Conservation (phyloP, 2,888 invertebrate species). For the Apodemia zela region DNA sequence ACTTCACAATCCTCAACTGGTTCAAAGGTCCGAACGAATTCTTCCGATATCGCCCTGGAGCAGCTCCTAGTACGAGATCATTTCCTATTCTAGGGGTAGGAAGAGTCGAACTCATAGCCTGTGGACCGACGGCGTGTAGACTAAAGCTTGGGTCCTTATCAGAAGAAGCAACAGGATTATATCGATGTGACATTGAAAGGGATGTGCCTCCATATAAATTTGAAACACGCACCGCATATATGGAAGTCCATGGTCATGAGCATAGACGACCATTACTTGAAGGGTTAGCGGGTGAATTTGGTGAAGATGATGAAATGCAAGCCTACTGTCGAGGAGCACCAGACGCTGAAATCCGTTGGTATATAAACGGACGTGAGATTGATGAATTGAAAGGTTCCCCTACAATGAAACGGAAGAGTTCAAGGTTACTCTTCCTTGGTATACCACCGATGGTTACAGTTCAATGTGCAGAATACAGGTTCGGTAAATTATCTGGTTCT, state of each 20-base stretch:
- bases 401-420: slow-evolving; percentile 47
- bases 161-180: slow-evolving; percentile 62
- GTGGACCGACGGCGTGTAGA: slow-evolving; percentile 60
- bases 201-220: slow-evolving; percentile 62
- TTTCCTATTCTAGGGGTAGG: slow-evolving; percentile 62
- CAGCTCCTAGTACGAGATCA: slow-evolving; percentile 58
- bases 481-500: slow-evolving; percentile 67
- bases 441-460: slow-evolving; percentile 68
- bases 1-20: slow-evolving; percentile 68
- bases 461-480: slow-evolving; percentile 72
- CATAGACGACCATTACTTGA: slow-evolving; percentile 56
- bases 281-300: slow-evolving; percentile 55
- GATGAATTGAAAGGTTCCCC: slow-evolving; percentile 49
- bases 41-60: slow-evolving; percentile 64
- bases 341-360: slow-evolving; percentile 63
- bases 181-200: slow-evolving; percentile 65
- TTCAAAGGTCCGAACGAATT: slow-evolving; percentile 67
- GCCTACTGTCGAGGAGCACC: slow-evolving; percentile 59
- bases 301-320: slow-evolving; percentile 56
- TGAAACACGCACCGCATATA: slow-evolving; percentile 53
- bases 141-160: slow-evolving; percentile 56
- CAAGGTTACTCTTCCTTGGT: slow-evolving; percentile 58
- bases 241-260: slow-evolving; percentile 58
- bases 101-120: slow-evolving; percentile 53
- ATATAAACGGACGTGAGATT: slow-evolving; percentile 58